Conservation (phyloP, 2,888 invertebrate genomes). For the Hecatera dysodea region DNA sequence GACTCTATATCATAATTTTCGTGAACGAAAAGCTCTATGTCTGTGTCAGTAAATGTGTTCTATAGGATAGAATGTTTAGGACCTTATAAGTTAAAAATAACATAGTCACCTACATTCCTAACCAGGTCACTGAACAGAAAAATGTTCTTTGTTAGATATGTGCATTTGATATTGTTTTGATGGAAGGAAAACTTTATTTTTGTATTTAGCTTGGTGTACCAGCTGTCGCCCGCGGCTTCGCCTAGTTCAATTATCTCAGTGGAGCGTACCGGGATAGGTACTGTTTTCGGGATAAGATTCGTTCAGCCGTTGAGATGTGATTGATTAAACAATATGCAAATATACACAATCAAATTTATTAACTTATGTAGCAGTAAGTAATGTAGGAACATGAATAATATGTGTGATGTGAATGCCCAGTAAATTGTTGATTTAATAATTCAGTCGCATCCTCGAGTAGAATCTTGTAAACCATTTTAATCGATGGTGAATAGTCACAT, state of each 20-base stretch:
- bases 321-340: background rate
- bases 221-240: too few species aligned
- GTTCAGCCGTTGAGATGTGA: background rate
- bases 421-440: background rate
- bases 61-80: background rate
- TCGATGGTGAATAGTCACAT: background rate
- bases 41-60: too few species aligned
- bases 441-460: too few species aligned
- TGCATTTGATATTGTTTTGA: constrained; percentile 34
- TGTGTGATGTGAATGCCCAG: background rate
- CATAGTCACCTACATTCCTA: constrained; percentile 36
- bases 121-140: constrained; percentile 47
- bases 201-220: background rate
- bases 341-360: background rate
- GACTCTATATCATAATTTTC: background rate
- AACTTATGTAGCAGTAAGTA: background rate
- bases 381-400: background rate
- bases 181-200: background rate
- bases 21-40: background rate
- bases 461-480: background rate
- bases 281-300: background rate
- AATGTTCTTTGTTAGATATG: constrained; percentile 32
- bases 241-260: background rate
- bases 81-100: constrained; percentile 42
- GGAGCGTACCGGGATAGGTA: background rate